These are phyloP conservation scores for Tragelaphus strepsiceros DNA, from an alignment of 2,113 vertebrate genomes.

Conservation along the genomic window DNA sequence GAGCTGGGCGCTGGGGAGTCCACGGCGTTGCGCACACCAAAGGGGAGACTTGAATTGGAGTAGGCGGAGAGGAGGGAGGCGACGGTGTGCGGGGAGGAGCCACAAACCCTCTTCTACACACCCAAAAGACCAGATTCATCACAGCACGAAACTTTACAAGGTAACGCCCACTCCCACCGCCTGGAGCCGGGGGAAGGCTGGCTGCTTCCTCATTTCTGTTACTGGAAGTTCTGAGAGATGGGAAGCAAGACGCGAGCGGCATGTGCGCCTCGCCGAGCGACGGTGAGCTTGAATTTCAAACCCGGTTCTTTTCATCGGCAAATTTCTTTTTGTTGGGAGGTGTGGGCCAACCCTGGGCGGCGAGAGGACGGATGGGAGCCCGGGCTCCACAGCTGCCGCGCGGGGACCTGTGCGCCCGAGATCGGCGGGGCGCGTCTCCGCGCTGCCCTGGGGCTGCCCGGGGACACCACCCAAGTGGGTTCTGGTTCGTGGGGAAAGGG, in stretches of 20 bases:
- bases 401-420: background rate
- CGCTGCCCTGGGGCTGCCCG: background rate
- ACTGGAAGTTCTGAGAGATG: conserved; percentile 52
- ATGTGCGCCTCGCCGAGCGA: conserved; percentile 64
- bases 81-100: conserved; percentile 52
- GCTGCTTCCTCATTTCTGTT: conserved; percentile 76
- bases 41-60: conserved; percentile 54
- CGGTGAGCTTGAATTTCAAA: conserved; percentile 64
- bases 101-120: conserved; percentile 73
- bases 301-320: accelerated
- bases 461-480: background rate
- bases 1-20: conserved; percentile 39
- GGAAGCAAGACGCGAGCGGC: background rate
- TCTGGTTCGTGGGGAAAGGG: background rate
- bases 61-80: conserved; percentile 46
- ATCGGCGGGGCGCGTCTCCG: accelerated
- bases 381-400: background rate
- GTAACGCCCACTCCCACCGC: conserved; percentile 78
- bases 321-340: background rate
- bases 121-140: conserved; percentile 80
- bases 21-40: background rate
- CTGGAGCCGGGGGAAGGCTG: conserved; percentile 68
- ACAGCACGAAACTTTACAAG: conserved; percentile 75
- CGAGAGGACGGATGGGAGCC: background rate
- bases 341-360: accelerated